phyloP scores from a whole-genome alignment of 37 sponge, comb jelly and placozoan species.

The Dysidea cf. avara region DNA sequence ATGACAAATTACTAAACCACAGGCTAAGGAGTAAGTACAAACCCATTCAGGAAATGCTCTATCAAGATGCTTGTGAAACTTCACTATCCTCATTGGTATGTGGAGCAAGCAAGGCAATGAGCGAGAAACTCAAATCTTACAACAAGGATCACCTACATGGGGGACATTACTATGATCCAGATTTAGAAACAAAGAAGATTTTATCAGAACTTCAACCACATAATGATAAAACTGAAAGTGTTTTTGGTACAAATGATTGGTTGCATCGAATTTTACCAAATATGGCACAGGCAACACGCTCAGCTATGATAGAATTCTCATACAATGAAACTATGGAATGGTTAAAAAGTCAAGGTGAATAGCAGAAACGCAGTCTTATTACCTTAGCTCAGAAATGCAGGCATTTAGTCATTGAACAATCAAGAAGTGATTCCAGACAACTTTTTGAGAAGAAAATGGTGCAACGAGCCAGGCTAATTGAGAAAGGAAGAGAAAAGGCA shows the following conservation, averaged over 20 bases:
- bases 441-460: too few relatives aligned
- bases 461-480: too few relatives aligned
- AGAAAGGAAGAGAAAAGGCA: too few relatives aligned
- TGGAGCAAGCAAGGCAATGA: slow-evolving; percentile 23
- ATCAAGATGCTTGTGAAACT: too few relatives aligned
- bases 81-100: too few relatives aligned
- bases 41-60: too few relatives aligned
- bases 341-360: slow-evolving; percentile 1
- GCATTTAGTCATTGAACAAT: too few relatives aligned
- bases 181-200: neutral
- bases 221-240: slow-evolving; percentile 33
- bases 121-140: slow-evolving; percentile 12
- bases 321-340: slow-evolving; percentile 6
- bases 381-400: too few relatives aligned
- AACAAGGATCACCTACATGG: slow-evolving; percentile 26
- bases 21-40: neutral
- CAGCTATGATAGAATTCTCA: slow-evolving; percentile 5
- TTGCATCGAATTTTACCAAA: slow-evolving; percentile 13
- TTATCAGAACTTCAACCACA: slow-evolving; percentile 24
- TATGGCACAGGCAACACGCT: slow-evolving; percentile 28
- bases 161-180: slow-evolving; percentile 23
- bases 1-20: slow-evolving; percentile 28
- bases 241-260: slow-evolving; percentile 33
- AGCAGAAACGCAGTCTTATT: neutral
- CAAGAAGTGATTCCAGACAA: too few relatives aligned